Evolutionary conservation across 2,113 vertebrate genomes (phyloP).

Genomic region (Cephalopholis sonnerati): DNA sequence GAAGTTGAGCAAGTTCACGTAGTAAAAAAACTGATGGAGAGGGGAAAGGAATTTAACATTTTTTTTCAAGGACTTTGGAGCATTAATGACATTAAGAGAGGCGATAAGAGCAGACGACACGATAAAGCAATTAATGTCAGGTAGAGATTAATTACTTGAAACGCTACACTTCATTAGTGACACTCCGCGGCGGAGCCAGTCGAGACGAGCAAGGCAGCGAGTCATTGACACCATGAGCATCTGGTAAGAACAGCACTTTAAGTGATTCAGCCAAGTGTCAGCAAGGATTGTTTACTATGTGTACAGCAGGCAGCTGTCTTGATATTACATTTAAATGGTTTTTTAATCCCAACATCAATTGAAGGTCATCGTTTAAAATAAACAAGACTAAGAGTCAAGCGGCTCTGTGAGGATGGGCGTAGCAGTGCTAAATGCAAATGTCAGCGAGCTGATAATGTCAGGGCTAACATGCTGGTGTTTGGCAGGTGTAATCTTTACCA

Average conservation of each 20-base stretch:
- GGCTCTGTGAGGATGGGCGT: neutral
- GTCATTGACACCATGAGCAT: slow-evolving; percentile 32
- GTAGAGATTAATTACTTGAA: slow-evolving; percentile 64
- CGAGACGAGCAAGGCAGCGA: slow-evolving; percentile 34
- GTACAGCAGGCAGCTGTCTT: neutral
- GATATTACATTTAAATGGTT: neutral
- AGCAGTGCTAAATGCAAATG: neutral
- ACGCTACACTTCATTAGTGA: slow-evolving; percentile 45
- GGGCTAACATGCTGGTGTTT: neutral
- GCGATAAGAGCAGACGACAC: slow-evolving; percentile 43
- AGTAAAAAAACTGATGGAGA: slow-evolving; percentile 1
- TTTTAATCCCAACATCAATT: neutral
- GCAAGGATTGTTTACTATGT: slow-evolving; percentile 22
- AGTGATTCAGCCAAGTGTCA: slow-evolving; percentile 23
- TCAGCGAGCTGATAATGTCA: neutral
- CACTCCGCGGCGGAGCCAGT: slow-evolving; percentile 21
- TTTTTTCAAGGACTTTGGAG: slow-evolving; percentile 47
- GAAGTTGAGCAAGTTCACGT: neutral
- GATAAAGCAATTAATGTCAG: slow-evolving; percentile 58
- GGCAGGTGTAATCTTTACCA: neutral
- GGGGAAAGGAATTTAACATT: neutral
- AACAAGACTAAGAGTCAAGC: neutral
- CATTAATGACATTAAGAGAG: slow-evolving; percentile 32
- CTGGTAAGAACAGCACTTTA: slow-evolving; percentile 29
- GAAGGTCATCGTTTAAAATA: slow-evolving; percentile 1